These are phyloP conservation scores for Recurvirostra avosetta DNA, from an alignment of 2,113 vertebrate genomes.

Conservation along the genomic window DNA sequence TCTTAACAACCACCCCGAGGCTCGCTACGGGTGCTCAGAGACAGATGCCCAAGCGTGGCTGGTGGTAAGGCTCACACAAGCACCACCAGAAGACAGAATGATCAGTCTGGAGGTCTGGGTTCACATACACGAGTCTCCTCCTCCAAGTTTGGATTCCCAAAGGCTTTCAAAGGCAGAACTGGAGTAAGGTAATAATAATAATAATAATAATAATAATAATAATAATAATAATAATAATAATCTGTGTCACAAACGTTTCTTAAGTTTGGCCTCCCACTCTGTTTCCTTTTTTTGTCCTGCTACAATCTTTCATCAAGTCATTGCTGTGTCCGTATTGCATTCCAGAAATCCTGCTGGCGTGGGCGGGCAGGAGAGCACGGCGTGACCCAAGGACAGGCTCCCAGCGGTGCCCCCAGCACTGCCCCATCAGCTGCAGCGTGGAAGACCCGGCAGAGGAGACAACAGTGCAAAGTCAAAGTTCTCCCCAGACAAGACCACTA, in stretches of 20 bases:
- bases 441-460: neutral
- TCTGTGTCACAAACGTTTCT: neutral
- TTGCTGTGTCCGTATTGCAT: neutral
- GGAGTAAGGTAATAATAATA: neutral
- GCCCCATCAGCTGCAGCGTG: neutral
- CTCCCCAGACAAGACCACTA: neutral
- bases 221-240: neutral
- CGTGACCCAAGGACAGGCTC: rapidly evolving
- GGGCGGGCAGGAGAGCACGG: neutral
- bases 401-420: neutral
- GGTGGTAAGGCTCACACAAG: neutral
- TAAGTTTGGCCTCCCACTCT: neutral
- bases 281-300: neutral
- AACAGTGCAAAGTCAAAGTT: neutral
- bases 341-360: neutral
- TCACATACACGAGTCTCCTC: neutral
- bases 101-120: neutral
- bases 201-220: neutral
- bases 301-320: neutral
- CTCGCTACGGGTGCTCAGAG: neutral
- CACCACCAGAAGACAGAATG: neutral
- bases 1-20: neutral
- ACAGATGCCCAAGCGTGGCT: rapidly evolving
- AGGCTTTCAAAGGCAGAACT: neutral
- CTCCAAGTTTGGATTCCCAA: neutral